Conservation (phyloP, 2,797 vertebrate genomes). For the Etheostoma nigrum region DNA sequence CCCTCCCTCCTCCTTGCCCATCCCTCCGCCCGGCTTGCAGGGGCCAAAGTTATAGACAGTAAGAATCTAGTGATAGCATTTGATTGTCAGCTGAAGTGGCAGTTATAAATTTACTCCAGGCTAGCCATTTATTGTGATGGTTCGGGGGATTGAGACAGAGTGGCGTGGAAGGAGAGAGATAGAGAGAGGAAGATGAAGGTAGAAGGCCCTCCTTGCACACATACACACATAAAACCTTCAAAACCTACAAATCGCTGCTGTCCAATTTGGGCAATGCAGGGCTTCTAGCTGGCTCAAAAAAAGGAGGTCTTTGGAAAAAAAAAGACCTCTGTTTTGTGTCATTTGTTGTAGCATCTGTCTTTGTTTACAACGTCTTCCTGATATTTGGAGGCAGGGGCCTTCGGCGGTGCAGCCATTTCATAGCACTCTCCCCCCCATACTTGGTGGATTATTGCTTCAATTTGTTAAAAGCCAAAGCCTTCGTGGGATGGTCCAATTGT, state of each 20-base stretch:
- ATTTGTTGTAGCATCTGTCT: conserved; percentile 79
- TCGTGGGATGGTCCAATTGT: conserved; percentile 66
- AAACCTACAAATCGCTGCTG: conserved; percentile 66
- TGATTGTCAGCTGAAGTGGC: conserved; percentile 88
- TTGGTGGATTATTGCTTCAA: conserved; percentile 78
- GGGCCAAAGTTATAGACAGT: conserved; percentile 83
- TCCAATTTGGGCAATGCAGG: conserved; percentile 60
- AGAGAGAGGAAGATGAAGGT: conserved; percentile 57
- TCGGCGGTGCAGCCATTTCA: conserved; percentile 57
- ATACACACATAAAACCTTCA: conserved; percentile 51
- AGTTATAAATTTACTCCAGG: conserved; percentile 87
- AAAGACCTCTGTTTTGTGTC: conserved; percentile 62
- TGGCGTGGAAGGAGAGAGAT: conserved; percentile 36
- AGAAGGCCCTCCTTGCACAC: conserved; percentile 30
- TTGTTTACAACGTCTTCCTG: conserved; percentile 76
- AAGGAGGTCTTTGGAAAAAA: conserved; percentile 52
- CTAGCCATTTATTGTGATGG: conserved; percentile 82
- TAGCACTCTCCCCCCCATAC: conserved; percentile 24
- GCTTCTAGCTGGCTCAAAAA: conserved; percentile 36
- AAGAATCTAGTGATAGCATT: conserved; percentile 84
- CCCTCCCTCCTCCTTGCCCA: conserved; percentile 22
- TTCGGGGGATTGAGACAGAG: conserved; percentile 65
- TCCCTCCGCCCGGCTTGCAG: conserved; percentile 68
- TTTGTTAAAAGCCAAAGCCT: conserved; percentile 83
- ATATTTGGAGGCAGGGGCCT: conserved; percentile 60